Conservation (phyloP, 92 coral and sea anemone genomes). For the Phymanthus crucifer region DNA sequence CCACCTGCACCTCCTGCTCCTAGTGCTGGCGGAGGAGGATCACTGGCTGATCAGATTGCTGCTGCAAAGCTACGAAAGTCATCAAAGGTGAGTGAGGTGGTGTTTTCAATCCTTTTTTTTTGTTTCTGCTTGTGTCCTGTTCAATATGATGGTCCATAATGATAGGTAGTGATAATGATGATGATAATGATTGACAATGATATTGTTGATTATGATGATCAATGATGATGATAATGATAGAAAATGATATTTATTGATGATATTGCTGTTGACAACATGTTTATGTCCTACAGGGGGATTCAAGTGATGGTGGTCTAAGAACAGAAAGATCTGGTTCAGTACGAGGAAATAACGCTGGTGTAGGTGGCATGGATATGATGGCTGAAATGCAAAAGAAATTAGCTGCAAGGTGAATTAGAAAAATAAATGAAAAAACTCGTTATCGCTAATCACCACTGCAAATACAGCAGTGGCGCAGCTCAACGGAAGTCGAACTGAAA, state of each 20-base stretch:
- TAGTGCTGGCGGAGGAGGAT: constrained; percentile 82
- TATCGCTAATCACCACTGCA: too few relatives aligned
- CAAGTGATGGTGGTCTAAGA: constrained; percentile 53
- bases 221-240: not conserved
- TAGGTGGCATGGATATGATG: constrained; percentile 91
- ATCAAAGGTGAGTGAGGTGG: constrained; percentile 49
- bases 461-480: too few relatives aligned
- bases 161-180: not conserved
- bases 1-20: constrained; percentile 74
- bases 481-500: too few relatives aligned
- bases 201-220: not conserved
- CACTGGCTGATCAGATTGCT: constrained; percentile 95
- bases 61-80: constrained; percentile 96
- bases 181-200: not conserved
- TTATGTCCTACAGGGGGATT: constrained; percentile 17
- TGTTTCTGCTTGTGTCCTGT: not conserved
- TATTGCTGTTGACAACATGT: not conserved
- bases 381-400: constrained; percentile 92
- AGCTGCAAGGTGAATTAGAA: constrained; percentile 67
- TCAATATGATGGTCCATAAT: not conserved
- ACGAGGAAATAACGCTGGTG: constrained; percentile 52
- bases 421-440: not conserved
- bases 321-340: constrained; percentile 68
- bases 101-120: too few relatives aligned
- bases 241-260: not conserved